Conservation (phyloP, 2,113 vertebrate species). For the Pardalotus punctatus region DNA sequence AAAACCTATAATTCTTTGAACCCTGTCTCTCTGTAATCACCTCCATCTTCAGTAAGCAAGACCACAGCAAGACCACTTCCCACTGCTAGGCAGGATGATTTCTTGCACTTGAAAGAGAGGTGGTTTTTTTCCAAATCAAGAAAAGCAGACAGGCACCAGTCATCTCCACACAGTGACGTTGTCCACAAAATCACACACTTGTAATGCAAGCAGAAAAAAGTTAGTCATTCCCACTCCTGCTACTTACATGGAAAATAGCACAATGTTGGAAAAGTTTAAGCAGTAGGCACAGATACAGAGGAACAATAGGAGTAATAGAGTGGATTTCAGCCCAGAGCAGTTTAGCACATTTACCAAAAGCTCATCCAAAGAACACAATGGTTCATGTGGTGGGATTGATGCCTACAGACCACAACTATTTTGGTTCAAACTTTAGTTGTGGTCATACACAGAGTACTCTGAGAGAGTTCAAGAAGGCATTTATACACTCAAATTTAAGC, state of each 20-base stretch:
- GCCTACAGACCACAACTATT: constrained; percentile 3
- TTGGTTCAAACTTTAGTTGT: not conserved
- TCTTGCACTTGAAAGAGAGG: not conserved
- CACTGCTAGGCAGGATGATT: not conserved
- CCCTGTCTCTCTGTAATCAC: not conserved
- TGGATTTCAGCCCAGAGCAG: constrained; percentile 1
- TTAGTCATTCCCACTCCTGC: not conserved
- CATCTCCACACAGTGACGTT: not conserved
- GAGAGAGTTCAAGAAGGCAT: not conserved
- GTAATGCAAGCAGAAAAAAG: not conserved
- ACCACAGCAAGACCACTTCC: not conserved
- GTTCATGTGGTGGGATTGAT: not conserved
- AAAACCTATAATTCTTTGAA: not conserved
- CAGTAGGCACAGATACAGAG: not conserved
- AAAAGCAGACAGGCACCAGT: not conserved
- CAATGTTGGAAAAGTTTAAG: not conserved
- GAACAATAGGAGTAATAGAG: not conserved
- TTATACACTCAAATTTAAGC: not conserved
- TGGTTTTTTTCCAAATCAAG: not conserved
- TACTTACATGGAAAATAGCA: not conserved
- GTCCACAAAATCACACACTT: not conserved
- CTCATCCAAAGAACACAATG: not conserved
- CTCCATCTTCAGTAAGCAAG: not conserved
- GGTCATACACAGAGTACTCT: not conserved
- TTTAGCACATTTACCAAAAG: constrained; percentile 5